Conservation (phyloP, 1,140 invertebrate species). For the Drosophila nikananu region DNA sequence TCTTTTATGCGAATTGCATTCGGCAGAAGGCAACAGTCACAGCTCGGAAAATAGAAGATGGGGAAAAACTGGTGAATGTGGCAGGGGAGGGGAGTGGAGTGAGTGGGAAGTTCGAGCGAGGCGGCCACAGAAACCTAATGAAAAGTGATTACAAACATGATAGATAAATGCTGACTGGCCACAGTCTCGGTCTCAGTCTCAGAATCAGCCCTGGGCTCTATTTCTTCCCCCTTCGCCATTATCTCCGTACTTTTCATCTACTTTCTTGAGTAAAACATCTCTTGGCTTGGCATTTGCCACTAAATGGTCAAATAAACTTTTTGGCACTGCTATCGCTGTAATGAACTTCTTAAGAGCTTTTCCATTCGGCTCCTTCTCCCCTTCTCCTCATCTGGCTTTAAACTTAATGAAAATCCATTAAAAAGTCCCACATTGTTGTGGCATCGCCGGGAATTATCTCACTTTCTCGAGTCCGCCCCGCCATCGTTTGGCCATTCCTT, state of each 20-base stretch:
- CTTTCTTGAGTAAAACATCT: constrained; percentile 76
- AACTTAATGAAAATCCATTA: constrained; percentile 82
- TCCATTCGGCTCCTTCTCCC: constrained; percentile 26
- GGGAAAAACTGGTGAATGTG: background rate
- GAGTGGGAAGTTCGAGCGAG: constrained; percentile 5
- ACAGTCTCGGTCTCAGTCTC: constrained; percentile 35
- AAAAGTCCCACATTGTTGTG: constrained; percentile 78
- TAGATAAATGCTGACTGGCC: constrained; percentile 73
- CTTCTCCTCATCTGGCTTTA: constrained; percentile 32
- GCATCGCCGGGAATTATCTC: constrained; percentile 42
- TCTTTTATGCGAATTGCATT: constrained; percentile 83
- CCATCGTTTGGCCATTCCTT: constrained; percentile 2
- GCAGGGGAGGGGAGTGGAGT: background rate
- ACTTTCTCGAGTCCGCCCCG: constrained; percentile 23
- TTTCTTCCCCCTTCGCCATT: background rate
- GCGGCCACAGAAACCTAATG: constrained; percentile 75
- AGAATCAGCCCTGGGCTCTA: background rate
- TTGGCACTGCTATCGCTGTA: constrained; percentile 77
- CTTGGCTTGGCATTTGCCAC: constrained; percentile 64
- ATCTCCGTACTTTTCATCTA: constrained; percentile 5
- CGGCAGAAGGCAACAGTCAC: constrained; percentile 60
- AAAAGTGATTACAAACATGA: constrained; percentile 84
- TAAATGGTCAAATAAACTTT: constrained; percentile 83
- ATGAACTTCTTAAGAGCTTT: constrained; percentile 84
- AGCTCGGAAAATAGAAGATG: constrained; percentile 13